Evolutionary conservation across 2,797 vertebrate genomes (phyloP), one percentile per base, ranked within the genome.

Genomic region (Spheniscus humboldti): DNA sequence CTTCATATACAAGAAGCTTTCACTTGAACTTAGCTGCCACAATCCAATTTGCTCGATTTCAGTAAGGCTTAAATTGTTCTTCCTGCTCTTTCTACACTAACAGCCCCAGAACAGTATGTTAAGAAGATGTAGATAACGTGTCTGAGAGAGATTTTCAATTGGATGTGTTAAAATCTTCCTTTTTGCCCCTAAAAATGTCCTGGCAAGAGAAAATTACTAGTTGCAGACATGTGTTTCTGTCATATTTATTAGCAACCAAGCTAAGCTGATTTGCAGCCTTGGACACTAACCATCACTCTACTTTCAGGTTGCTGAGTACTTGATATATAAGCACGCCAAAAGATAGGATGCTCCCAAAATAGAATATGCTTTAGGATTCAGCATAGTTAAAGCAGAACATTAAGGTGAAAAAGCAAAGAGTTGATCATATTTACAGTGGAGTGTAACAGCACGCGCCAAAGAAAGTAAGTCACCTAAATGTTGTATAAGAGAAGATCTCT

Each of bases 1-100:
- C 93, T 62, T 97, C 86, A 95, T 90, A 92, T 78, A 92, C 92
- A 96, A 96, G 95, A 86, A 96, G 94, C 95, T 97, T 96, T 97
- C 95, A 97, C 95, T 92, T 94, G 92, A 96, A 96, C 72, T 96
- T 90, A 94, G 82, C 92, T 0, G 0, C 64, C 55, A 90, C 85
- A 96, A 96, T 96, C 87, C 96, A 94, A 96, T 96, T 92, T 94
- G 73, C 69, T 95, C 10, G 0, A 78, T 94, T 96, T 92, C 91
- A 94, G 63, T 59, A 78, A 84, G 82, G 79, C 91, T 92, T 91
- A 92, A 80, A 81, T 88, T 86, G 59, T 94, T 91, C 79, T 90
- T 79, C 73, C 68, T 79, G 31, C 39, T 95, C 53, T 81, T 92
- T 81, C 79, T 88, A 77, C 9, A 45, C 59, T 56, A 86, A 45